phyloP scores from a whole-genome alignment of 2,113 vertebrate genomes.

The Pseudonaja textilis region DNA sequence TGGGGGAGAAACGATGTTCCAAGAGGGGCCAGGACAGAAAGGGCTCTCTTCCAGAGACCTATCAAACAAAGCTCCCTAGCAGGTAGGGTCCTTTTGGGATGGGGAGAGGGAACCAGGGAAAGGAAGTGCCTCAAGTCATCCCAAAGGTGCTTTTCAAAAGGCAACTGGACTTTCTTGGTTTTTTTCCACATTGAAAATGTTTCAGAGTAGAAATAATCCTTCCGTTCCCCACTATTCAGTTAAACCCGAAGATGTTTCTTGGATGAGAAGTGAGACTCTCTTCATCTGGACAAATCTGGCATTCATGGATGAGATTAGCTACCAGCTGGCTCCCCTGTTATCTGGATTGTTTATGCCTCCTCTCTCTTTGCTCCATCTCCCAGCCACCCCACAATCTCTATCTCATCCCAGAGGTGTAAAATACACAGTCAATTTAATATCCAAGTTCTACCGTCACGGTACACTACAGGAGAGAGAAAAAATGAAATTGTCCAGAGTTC shows the following conservation, averaged over 20 bases:
- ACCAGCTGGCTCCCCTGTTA: background rate
- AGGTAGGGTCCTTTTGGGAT: background rate
- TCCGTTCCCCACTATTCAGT: background rate
- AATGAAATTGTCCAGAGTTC: no score
- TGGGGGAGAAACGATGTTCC: background rate
- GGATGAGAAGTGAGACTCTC: background rate
- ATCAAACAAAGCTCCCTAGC: background rate
- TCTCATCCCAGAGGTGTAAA: background rate
- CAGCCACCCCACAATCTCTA: background rate
- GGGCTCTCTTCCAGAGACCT: background rate
- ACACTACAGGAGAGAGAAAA: no score
- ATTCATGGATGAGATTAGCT: background rate
- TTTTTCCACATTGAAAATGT: fast-evolving
- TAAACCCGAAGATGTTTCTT: background rate
- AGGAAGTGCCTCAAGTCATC: background rate
- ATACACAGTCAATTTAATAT: background rate
- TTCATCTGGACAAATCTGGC: background rate
- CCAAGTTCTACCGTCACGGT: background rate
- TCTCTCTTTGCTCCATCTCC: background rate
- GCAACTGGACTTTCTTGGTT: background rate
- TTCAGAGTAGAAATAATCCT: background rate
- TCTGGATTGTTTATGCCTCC: background rate
- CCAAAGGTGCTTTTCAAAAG: background rate
- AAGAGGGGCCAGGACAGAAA: background rate
- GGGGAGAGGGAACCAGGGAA: background rate